Evolutionary conservation across 2,113 vertebrate genomes (phyloP).

Genomic region (Paradoxurus hermaphroditus): DNA sequence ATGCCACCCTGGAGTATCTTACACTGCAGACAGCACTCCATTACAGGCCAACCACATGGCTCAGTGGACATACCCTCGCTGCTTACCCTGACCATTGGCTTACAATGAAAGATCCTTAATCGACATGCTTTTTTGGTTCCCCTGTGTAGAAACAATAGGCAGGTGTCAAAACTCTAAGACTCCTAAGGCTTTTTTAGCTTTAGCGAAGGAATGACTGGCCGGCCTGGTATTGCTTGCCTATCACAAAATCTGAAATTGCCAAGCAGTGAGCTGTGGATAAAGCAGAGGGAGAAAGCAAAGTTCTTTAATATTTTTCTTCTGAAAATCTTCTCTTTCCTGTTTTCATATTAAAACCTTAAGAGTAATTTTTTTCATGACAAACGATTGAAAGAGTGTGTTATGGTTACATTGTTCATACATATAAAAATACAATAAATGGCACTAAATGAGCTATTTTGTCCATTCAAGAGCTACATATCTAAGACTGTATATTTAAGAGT

Average conservation of each 20-base stretch:
- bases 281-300: slow-evolving; percentile 31
- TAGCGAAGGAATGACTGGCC: slow-evolving; percentile 3
- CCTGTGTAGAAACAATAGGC: slow-evolving; percentile 20
- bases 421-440: background rate
- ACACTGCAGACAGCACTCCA: slow-evolving; percentile 43
- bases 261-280: slow-evolving; percentile 45
- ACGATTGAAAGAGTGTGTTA: background rate
- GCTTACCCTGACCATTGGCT: slow-evolving; percentile 34
- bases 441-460: slow-evolving; percentile 14
- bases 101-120: slow-evolving; percentile 59
- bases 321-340: slow-evolving; percentile 12
- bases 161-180: slow-evolving; percentile 44
- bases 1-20: slow-evolving; percentile 50
- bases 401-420: background rate
- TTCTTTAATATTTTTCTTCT: slow-evolving; percentile 30
- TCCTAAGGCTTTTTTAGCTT: slow-evolving; percentile 59
- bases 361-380: slow-evolving; percentile 15
- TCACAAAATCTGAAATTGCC: slow-evolving; percentile 37
- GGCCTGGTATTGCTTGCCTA: slow-evolving; percentile 15
- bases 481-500: slow-evolving; percentile 34
- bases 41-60: slow-evolving; percentile 44
- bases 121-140: slow-evolving; percentile 44
- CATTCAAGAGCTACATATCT: background rate
- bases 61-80: slow-evolving; percentile 36
- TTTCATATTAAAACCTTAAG: slow-evolving; percentile 36